A percentile compares a stretch with the other conserved stretches of the same genome.
Evolutionary conservation across 2,888 invertebrate genomes (phyloP).

Genomic region (Cremastobaeus sp.): DNA sequence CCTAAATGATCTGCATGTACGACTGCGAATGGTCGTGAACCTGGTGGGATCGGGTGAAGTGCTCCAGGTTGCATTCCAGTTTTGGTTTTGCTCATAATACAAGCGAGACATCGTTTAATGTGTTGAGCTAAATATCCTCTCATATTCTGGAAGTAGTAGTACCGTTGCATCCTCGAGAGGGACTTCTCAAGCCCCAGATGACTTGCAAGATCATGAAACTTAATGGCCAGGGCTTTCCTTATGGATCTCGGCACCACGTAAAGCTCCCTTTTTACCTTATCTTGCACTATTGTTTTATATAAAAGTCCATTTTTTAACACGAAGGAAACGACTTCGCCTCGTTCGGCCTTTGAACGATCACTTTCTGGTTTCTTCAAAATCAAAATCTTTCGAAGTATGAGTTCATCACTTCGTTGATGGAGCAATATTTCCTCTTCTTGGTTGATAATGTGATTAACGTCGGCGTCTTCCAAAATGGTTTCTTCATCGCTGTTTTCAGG

Average conservation of each 20-base stretch:
- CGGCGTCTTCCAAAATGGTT: background rate
- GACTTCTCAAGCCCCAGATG: background rate
- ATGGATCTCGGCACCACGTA: background rate
- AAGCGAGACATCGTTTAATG: slow-evolving; percentile 62
- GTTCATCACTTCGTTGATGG: slow-evolving; percentile 1
- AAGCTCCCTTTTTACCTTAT: too few relatives aligned
- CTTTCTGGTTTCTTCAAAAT: background rate
- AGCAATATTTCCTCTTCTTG: background rate
- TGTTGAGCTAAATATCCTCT: too few relatives aligned
- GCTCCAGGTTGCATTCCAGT: slow-evolving; percentile 56
- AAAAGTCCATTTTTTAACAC: background rate
- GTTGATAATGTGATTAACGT: background rate
- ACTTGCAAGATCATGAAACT: background rate
- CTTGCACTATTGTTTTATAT: background rate
- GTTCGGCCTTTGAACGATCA: background rate
- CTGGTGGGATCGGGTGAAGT: slow-evolving; percentile 63
- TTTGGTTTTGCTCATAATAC: slow-evolving; percentile 57
- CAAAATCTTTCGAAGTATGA: background rate
- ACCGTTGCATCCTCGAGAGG: background rate
- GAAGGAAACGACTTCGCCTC: background rate
- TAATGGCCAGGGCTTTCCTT: background rate
- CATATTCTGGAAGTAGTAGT: too few relatives aligned
- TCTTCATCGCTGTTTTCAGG: background rate
- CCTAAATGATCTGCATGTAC: slow-evolving; percentile 63
- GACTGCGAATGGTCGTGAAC: slow-evolving; percentile 59